Conservation (phyloP, 2,888 invertebrate genomes). For the Coecobrya sp. region DNA sequence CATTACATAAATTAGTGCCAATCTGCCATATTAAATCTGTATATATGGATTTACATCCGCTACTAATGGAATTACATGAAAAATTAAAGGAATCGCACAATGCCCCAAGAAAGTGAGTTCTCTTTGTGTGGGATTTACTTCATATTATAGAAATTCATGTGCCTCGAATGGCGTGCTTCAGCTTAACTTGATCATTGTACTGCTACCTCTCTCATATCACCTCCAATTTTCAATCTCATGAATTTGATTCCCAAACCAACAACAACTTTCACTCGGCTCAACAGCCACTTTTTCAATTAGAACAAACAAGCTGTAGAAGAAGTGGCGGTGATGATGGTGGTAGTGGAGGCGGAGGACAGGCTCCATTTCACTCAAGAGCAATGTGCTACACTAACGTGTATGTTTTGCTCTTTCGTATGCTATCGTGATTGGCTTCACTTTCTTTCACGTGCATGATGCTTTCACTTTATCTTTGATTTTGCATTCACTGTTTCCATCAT, state of each 20-base stretch:
- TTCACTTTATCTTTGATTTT: conserved; percentile 26
- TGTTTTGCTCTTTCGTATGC: neutral
- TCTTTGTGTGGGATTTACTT: neutral
- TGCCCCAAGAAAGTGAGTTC: neutral
- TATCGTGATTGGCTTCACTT: neutral
- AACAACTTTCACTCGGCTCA: conserved; percentile 17
- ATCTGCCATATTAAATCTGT: neutral
- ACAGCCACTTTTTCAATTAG: conserved; percentile 22
- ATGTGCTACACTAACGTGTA: neutral
- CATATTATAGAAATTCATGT: no score
- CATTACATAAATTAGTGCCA: neutral
- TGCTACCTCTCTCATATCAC: neutral
- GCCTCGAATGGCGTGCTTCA: neutral
- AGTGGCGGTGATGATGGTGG: neutral
- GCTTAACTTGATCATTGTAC: neutral
- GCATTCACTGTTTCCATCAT: neutral
- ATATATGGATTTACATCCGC: neutral
- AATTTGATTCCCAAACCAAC: neutral
- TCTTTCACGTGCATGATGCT: neutral
- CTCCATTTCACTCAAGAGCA: conserved; percentile 22
- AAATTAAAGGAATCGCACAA: neutral
- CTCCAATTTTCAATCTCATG: conserved; percentile 1
- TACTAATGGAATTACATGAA: neutral
- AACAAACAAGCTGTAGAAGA: neutral
- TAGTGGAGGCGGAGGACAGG: neutral